A percentile compares a stretch with the other conserved stretches of the same genome.
Evolutionary conservation across 1,140 invertebrate genomes (phyloP).

Genomic region (Gonioctena quinquepunctata): DNA sequence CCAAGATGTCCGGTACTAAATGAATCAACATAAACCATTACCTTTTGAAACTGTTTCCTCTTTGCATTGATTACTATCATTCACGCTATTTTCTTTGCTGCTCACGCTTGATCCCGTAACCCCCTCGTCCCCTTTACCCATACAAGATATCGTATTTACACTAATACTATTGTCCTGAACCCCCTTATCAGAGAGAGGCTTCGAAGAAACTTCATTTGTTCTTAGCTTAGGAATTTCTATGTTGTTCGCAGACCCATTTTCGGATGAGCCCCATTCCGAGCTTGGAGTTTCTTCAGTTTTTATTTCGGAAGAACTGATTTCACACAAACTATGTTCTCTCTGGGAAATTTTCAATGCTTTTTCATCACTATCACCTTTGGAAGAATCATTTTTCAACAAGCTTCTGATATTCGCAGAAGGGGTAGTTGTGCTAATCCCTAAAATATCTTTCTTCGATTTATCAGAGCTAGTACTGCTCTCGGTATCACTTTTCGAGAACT

Average conservation of each 20-base stretch:
- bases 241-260: background rate
- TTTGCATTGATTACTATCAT: background rate
- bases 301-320: background rate
- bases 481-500: background rate
- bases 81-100: too few species aligned
- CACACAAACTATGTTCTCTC: background rate
- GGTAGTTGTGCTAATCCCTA: too few species aligned
- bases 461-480: background rate
- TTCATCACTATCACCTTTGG: background rate
- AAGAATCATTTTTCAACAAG: background rate
- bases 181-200: background rate
- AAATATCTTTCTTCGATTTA: background rate
- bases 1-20: background rate
- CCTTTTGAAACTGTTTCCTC: background rate
- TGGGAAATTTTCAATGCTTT: background rate
- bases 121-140: background rate
- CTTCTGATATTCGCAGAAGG: background rate
- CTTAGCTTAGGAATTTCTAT: background rate
- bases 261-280: background rate
- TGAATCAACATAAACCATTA: background rate
- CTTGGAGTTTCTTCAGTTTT: background rate
- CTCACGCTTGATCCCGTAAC: background rate
- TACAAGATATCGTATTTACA: constrained; percentile 1
- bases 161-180: constrained; percentile 8
- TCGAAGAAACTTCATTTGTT: background rate